A percentile compares a stretch with the other conserved stretches of the same genome.
Conservation (phyloP, 2,888 invertebrate species). For the Catocala nupta region DNA sequence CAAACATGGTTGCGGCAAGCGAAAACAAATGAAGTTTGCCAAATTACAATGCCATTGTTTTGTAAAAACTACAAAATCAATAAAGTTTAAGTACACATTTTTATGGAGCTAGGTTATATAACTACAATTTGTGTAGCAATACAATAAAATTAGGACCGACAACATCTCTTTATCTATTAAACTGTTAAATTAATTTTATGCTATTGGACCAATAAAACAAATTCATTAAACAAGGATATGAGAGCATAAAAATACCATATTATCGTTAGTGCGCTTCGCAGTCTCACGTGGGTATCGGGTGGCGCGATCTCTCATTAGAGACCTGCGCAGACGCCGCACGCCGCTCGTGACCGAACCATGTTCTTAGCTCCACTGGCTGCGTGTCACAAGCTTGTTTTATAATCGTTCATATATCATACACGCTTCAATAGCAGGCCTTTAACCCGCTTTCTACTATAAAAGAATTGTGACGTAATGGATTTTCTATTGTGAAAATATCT, state of each 20-base stretch:
- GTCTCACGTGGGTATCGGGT: conserved; percentile 56
- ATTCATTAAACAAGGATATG: conserved; percentile 16
- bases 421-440: conserved; percentile 44
- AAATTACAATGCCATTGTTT: too few relatives aligned
- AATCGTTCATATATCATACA: conserved; percentile 50
- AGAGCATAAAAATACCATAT: conserved; percentile 38
- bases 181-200: too few relatives aligned
- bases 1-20: too few relatives aligned
- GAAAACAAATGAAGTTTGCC: too few relatives aligned
- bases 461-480: conserved; percentile 20
- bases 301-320: conserved; percentile 81
- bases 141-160: too few relatives aligned
- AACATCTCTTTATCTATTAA: too few relatives aligned
- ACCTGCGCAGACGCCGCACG: conserved; percentile 47
- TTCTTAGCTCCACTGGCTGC: conserved; percentile 35
- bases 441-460: conserved; percentile 47
- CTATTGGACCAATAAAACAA: too few relatives aligned
- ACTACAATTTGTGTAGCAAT: too few relatives aligned
- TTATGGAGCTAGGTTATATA: too few relatives aligned
- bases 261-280: conserved; percentile 20
- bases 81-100: too few relatives aligned
- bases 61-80: too few relatives aligned
- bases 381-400: conserved; percentile 46
- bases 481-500: conserved; percentile 23
- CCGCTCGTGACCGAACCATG: conserved; percentile 68